Percentiles rank a stretch among this genome's conserved stretches.
Conservation (phyloP, 2,888 invertebrate genomes). For the Byasa hedistus region DNA sequence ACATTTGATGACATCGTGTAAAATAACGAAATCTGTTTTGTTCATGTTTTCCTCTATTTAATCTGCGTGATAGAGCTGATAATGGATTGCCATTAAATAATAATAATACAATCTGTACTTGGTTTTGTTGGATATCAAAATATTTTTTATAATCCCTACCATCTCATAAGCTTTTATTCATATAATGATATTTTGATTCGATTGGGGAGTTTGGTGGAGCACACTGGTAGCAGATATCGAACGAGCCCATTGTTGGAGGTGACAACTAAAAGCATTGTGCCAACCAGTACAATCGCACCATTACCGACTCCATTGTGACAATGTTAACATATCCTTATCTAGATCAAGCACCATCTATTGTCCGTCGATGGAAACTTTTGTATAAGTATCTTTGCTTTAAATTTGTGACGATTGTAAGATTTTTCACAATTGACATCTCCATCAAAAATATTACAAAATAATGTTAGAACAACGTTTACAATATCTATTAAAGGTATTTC, state of each 20-base stretch:
- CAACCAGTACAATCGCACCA: conserved; percentile 74
- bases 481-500: no score
- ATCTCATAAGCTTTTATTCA: conserved; percentile 36
- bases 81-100: no score
- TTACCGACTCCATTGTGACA: conserved; percentile 77
- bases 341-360: conserved; percentile 79
- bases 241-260: conserved; percentile 70
- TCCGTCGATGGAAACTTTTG: conserved; percentile 66
- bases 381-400: conserved; percentile 50
- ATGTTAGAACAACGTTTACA: no score
- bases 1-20: no score
- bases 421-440: no score
- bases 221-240: conserved; percentile 69
- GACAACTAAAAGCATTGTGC: conserved; percentile 77
- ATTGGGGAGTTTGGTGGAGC: conserved; percentile 61
- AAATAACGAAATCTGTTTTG: no score
- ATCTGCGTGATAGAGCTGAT: no score
- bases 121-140: not conserved
- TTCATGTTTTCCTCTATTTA: no score
- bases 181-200: conserved; percentile 55
- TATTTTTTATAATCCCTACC: conserved; percentile 33
- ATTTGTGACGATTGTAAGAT: no score
- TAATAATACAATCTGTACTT: no score
- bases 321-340: conserved; percentile 80
- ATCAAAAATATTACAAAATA: no score